phyloP scores from a whole-genome alignment of 2,888 invertebrate genomes.

The Tigriopus californicus region DNA sequence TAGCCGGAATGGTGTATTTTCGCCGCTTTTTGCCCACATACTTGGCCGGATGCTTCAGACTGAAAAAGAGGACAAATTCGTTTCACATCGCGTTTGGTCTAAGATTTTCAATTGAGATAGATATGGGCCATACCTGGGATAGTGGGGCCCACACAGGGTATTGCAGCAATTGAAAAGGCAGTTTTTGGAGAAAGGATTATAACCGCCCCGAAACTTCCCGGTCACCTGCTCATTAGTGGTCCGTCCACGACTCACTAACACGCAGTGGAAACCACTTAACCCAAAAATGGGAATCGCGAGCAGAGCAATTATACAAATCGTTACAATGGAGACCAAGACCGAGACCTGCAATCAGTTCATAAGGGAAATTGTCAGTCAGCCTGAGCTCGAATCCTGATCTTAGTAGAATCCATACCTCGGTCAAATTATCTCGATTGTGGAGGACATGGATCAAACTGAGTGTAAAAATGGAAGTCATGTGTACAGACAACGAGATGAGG shows the following conservation, averaged over 20 bases:
- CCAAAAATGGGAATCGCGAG: conserved; percentile 93
- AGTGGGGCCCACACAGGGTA: conserved; percentile 87
- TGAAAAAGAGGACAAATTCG: conserved; percentile 25
- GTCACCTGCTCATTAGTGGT: conserved; percentile 99
- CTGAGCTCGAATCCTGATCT: neutral
- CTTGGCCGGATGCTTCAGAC: conserved; percentile 46
- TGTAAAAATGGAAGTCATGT: conserved; percentile 93
- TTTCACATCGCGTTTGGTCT: neutral
- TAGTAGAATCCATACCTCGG: conserved; percentile 37
- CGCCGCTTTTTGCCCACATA: conserved; percentile 40
- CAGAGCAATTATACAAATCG: conserved; percentile 76
- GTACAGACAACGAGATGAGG: conserved; percentile 80
- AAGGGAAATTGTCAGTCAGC: neutral
- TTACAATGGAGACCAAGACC: conserved; percentile 38
- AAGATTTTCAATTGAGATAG: no score
- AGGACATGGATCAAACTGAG: conserved; percentile 81
- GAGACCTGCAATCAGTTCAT: neutral
- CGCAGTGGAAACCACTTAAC: conserved; percentile 91
- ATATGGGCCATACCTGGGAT: conserved; percentile 72
- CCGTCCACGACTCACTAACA: conserved; percentile 82
- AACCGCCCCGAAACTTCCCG: conserved; percentile 94
- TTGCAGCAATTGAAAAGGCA: conserved; percentile 89
- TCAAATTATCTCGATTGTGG: conserved; percentile 57
- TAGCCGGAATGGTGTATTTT: conserved; percentile 26
- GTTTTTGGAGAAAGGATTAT: conserved; percentile 91